These are phyloP conservation scores for Orchestes rusci DNA, from an alignment of 2,888 invertebrate species.

Conservation along the genomic window DNA sequence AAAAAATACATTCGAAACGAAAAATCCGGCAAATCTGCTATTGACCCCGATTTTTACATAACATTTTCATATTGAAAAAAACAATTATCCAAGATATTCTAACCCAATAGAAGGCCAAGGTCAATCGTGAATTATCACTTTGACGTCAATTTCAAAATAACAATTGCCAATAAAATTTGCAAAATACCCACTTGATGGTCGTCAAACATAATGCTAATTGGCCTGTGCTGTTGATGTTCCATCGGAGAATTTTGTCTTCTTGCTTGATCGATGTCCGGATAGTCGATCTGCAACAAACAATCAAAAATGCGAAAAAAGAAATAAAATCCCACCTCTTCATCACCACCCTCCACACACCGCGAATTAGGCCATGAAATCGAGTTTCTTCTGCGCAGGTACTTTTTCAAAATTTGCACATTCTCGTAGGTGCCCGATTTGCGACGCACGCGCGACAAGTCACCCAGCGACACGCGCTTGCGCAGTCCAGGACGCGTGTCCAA, in stretches of 20 bases:
- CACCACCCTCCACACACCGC: conserved; percentile 7
- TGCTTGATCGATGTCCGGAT: conserved; percentile 51
- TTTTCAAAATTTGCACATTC: conserved; percentile 28
- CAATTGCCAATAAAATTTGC: too few species aligned
- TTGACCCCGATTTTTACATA: too few species aligned
- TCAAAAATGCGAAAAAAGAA: not conserved
- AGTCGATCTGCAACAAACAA: conserved; percentile 56
- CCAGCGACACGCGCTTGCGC: conserved; percentile 31
- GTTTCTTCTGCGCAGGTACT: conserved; percentile 34
- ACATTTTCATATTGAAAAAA: too few species aligned
- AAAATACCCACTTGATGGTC: too few species aligned
- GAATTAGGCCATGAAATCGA: conserved; percentile 41
- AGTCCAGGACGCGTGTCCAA: conserved; percentile 29
- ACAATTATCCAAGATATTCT: too few species aligned
- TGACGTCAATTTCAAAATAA: too few species aligned
- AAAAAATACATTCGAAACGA: too few species aligned
- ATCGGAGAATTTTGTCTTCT: conserved; percentile 41
- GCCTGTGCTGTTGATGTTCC: conserved; percentile 40
- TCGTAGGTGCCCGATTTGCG: conserved; percentile 28
- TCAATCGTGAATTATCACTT: too few species aligned
- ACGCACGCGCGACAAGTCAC: conserved; percentile 24
- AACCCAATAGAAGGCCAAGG: too few species aligned
- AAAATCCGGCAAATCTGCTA: too few species aligned
- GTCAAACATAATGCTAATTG: conserved; percentile 41
- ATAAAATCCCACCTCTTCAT: too few species aligned